These are phyloP conservation scores for Thymelicus sylvestris DNA, from an alignment of 2,888 invertebrate genomes.

Conservation along the genomic window DNA sequence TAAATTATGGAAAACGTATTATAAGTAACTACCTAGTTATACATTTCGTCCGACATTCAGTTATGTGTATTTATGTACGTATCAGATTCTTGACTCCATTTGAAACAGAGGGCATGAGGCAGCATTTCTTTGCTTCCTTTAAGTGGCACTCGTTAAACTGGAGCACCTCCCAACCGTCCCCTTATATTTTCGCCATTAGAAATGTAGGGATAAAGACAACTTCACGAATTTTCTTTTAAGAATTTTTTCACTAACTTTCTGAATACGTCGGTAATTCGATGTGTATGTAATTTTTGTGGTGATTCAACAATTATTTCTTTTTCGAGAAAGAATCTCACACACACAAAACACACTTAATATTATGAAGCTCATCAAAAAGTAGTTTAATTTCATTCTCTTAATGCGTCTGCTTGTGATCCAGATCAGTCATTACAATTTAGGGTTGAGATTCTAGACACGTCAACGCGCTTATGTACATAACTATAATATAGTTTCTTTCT, in stretches of 20 bases:
- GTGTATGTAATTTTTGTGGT: not conserved
- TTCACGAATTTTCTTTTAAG: not conserved
- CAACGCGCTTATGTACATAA: no score
- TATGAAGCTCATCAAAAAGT: no score
- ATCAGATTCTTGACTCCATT: slow-evolving; percentile 21
- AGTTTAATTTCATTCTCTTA: no score
- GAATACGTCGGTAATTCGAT: not conserved
- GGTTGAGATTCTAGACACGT: no score
- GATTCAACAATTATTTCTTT: not conserved
- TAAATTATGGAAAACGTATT: no score
- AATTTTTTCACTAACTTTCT: not conserved
- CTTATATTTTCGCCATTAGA: slow-evolving; percentile 32
- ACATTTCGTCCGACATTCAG: no score
- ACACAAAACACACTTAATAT: no score
- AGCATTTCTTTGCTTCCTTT: slow-evolving; percentile 30
- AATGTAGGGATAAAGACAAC: slow-evolving; percentile 10
- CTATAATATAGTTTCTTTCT: no score
- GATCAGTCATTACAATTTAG: no score
- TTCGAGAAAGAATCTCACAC: not conserved
- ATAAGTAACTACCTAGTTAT: no score
- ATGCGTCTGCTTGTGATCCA: no score
- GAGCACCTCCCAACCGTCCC: slow-evolving; percentile 35
- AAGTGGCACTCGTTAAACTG: slow-evolving; percentile 43
- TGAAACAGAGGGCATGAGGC: slow-evolving; percentile 25
- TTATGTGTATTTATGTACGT: not conserved